Percentiles rank a stretch among this genome's conserved stretches.
phyloP scores from a whole-genome alignment of 2,888 invertebrate species.

The Sipha maydis region DNA sequence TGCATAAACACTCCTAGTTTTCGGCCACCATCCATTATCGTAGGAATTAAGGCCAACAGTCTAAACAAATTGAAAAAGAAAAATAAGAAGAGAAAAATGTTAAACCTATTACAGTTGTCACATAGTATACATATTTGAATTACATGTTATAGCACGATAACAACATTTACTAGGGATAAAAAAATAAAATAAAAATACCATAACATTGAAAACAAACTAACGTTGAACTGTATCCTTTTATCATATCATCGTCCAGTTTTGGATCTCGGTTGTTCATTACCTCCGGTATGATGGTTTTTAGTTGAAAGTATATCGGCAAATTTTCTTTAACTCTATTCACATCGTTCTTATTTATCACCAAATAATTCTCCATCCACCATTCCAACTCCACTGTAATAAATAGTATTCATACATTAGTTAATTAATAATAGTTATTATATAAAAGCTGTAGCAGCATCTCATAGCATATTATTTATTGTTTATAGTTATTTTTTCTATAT shows the following conservation, averaged over 20 bases:
- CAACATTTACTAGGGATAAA: too few species aligned
- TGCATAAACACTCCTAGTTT: constrained; percentile 63
- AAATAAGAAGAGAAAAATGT: not conserved
- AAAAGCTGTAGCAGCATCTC: not conserved
- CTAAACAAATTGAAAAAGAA: constrained; percentile 37
- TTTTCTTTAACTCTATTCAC: constrained; percentile 62
- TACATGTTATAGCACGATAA: too few species aligned
- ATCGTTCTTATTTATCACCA: constrained; percentile 64
- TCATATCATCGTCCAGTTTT: constrained; percentile 27
- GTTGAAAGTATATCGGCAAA: constrained; percentile 64
- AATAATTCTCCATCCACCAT: constrained; percentile 64
- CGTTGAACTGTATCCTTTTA: constrained; percentile 22
- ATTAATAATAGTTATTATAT: not conserved
- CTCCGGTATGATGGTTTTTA: constrained; percentile 63
- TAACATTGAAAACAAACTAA: constrained; percentile 9
- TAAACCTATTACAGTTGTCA: not conserved
- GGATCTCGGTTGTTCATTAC: constrained; percentile 62
- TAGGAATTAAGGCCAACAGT: constrained; percentile 63
- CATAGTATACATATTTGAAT: not conserved
- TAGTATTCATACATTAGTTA: not conserved
- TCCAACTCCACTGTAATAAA: constrained; percentile 63
- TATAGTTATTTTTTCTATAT: not conserved
- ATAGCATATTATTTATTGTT: not conserved
- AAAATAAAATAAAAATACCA: not conserved
- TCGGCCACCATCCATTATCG: constrained; percentile 60